Evolutionary conservation across 2,888 invertebrate genomes (phyloP).

Genomic region (Rotaria socialis): DNA sequence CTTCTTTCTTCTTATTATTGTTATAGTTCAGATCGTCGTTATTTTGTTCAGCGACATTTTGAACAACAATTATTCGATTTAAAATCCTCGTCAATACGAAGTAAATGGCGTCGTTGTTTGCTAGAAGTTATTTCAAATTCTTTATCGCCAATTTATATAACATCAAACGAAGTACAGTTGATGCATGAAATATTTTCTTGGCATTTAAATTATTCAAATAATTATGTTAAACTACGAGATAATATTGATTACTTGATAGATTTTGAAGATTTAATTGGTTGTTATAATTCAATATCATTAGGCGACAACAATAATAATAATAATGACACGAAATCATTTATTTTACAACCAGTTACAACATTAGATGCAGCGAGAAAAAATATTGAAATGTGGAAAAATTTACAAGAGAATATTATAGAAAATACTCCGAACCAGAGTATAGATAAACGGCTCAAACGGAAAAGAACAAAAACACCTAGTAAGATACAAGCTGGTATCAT

Average conservation of each 20-base stretch:
- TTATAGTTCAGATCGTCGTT: conserved; percentile 4
- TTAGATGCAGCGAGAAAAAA: conserved; percentile 2
- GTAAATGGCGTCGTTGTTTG: not conserved
- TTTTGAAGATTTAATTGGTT: not conserved
- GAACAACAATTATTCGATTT: not conserved
- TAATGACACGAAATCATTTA: not conserved
- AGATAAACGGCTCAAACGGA: not conserved
- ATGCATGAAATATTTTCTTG: conserved; percentile 11
- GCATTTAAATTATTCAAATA: not conserved
- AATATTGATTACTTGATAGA: not conserved
- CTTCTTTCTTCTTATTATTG: not conserved
- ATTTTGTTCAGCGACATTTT: conserved; percentile 18
- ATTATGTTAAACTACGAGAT: not conserved
- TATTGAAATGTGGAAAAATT: not conserved
- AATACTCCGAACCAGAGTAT: not conserved
- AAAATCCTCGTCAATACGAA: not conserved
- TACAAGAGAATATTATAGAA: not conserved
- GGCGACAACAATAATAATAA: not conserved
- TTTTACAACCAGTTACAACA: not conserved
- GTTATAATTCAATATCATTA: not conserved
- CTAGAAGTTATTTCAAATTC: not conserved
- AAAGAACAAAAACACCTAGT: not conserved
- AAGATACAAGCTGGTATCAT: not conserved
- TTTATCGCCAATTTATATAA: not conserved
- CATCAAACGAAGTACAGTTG: not conserved